Conservation (phyloP, 2,888 invertebrate species). For the Amorpha juglandis region DNA sequence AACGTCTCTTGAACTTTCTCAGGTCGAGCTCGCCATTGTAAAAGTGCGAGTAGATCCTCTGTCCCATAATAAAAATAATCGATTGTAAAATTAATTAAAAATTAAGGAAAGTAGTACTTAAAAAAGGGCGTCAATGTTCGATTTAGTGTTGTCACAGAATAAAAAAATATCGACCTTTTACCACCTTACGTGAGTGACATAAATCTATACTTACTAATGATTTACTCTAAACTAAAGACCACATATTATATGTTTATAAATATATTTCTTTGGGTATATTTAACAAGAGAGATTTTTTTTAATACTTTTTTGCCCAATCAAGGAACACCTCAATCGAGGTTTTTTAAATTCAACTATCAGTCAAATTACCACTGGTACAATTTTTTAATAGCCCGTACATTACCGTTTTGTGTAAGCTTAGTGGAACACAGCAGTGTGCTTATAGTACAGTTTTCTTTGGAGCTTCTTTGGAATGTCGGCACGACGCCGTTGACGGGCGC, state of each 20-base stretch:
- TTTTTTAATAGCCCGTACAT: conserved; percentile 33
- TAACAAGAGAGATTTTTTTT: no score
- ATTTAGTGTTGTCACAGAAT: background rate
- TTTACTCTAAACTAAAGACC: no score
- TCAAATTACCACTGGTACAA: background rate
- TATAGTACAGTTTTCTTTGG: conserved; percentile 92
- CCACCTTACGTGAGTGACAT: no score
- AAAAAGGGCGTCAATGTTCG: background rate
- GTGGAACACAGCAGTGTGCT: conserved; percentile 95
- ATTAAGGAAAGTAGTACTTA: background rate
- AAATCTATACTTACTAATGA: no score
- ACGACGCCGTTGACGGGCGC: conserved; percentile 70
- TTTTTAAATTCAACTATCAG: no score
- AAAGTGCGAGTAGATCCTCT: conserved; percentile 93
- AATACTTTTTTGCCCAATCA: no score
- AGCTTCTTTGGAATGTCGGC: conserved; percentile 88
- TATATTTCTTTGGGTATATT: no score
- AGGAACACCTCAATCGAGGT: no score
- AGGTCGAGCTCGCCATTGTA: conserved; percentile 96
- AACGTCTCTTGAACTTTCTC: conserved; percentile 94
- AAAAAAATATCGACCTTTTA: background rate
- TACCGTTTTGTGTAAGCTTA: conserved; percentile 97
- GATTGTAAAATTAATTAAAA: background rate
- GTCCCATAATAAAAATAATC: conserved; percentile 44
- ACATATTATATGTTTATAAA: no score